phyloP scores from a whole-genome alignment of 2,113 vertebrate genomes.

The cat (Felis catus) region DNA sequence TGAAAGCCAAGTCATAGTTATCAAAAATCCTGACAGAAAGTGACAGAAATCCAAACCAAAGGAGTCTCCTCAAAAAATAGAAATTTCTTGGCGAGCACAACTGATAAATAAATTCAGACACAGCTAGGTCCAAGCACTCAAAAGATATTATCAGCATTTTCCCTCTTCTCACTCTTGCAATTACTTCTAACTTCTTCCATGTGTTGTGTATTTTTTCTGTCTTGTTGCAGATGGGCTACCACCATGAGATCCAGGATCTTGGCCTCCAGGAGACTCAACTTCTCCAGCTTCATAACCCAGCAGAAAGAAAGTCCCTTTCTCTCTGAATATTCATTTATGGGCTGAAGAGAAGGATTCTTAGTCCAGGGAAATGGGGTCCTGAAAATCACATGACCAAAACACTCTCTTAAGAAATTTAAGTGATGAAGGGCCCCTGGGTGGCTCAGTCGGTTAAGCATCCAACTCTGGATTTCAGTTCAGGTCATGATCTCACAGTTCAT shows the following conservation, averaged over 20 bases:
- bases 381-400: background rate
- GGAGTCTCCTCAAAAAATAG: background rate
- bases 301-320: background rate
- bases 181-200: background rate
- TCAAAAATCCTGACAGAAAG: background rate
- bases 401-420: background rate
- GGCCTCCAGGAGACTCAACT: background rate
- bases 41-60: background rate
- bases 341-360: background rate
- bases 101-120: background rate
- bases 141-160: background rate
- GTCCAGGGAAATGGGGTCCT: background rate
- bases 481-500: too few species aligned
- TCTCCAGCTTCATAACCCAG: background rate
- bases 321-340: background rate
- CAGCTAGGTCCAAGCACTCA: background rate
- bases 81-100: background rate
- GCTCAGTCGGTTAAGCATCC: too few species aligned
- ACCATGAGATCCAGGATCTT: background rate
- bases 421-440: background rate
- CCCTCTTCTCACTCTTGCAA: background rate
- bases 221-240: background rate
- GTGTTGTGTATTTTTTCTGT: background rate
- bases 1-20: background rate
- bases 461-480: too few species aligned